Base-by-base conservation (phyloP, 2,888 invertebrate genomes). In the Tenthredo distinguenda region DNA sequence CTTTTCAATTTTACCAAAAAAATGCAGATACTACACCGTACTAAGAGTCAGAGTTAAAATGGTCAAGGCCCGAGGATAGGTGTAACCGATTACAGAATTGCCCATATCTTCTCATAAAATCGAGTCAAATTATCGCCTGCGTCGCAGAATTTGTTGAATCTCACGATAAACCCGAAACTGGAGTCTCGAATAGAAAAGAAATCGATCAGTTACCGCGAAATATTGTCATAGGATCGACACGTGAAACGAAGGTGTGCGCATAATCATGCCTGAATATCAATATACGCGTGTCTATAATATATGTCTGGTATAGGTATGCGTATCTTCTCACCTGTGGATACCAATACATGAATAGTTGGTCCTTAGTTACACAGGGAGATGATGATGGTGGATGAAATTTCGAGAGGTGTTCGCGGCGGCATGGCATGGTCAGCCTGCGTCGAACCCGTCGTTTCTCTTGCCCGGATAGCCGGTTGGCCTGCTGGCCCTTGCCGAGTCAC, bases 401-500 rank as follows among this genome's bases (percentile, higher is more conserved):
- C 34, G 68, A 83, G 83, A 83, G 68, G 83, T 83, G 83, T 83
- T 83, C 68, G 71, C 71, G 31, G n/a, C 47, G 83, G 83, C 34
- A 62, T 62, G 62, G 62, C 62, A 62, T 21, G 62, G 18, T 55
- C 77, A 50, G 77, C 77, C 34, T 55, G 62, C 43, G n/a, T 74
- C 47, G 74, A 47, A 74, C 81, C 81, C 81, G 81, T 58, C 58
- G 81, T 50, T 62, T 71, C 81, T 68, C 68, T 83, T 47, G 26
- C 34, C 37, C 50, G 5, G 74, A 68, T 50, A 34, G 58, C 62
- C 81, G 81, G 58, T 62, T 62, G 71, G 68, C 47, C 50, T 18
- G 47, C 43, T 68, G 83, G 83, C 65, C 77, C 76, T 50, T 68
- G 85, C 72, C 84, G 91, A 93, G 93, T 93, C 93, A 93, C 91